Evolutionary conservation across 1,140 invertebrate species (phyloP).

Genomic region (Drosophila mojavensis): DNA sequence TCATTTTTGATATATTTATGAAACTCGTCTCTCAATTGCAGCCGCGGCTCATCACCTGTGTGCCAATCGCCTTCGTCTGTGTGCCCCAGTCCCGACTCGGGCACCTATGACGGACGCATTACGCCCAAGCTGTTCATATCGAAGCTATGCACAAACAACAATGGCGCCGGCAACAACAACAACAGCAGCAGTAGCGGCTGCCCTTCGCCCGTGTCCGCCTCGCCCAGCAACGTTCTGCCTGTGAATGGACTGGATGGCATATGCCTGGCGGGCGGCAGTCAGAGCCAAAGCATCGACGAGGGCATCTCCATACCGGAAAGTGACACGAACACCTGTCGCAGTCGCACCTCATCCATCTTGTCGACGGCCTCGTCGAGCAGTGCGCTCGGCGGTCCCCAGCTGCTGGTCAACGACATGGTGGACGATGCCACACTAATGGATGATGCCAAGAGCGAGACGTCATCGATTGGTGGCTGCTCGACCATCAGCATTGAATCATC

Average conservation of each 20-base stretch:
- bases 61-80: constrained; percentile 82
- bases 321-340: constrained; percentile 63
- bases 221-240: constrained; percentile 54
- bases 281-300: constrained; percentile 76
- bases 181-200: constrained; percentile 75
- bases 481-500: constrained; percentile 75
- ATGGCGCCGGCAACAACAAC: constrained; percentile 41
- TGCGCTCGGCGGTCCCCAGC: constrained; percentile 60
- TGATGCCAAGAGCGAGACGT: constrained; percentile 78
- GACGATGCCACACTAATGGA: constrained; percentile 79
- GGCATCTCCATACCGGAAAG: constrained; percentile 72
- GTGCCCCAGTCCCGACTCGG: constrained; percentile 80
- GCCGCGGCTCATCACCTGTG: constrained; percentile 86
- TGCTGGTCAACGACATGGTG: constrained; percentile 69
- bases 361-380: constrained; percentile 63
- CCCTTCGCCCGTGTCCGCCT: constrained; percentile 71
- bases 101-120: constrained; percentile 78
- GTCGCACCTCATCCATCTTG: constrained; percentile 68
- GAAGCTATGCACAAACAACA: constrained; percentile 76
- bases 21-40: constrained; percentile 41
- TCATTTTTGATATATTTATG: too few species aligned
- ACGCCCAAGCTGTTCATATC: constrained; percentile 81
- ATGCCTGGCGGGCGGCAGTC: constrained; percentile 60
- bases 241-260: constrained; percentile 50
- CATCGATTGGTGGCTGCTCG: constrained; percentile 72